Evolutionary conservation across 2,797 vertebrate genomes (phyloP), one percentile per base, ranked within the genome.

Genomic region (Staurois parvus): DNA sequence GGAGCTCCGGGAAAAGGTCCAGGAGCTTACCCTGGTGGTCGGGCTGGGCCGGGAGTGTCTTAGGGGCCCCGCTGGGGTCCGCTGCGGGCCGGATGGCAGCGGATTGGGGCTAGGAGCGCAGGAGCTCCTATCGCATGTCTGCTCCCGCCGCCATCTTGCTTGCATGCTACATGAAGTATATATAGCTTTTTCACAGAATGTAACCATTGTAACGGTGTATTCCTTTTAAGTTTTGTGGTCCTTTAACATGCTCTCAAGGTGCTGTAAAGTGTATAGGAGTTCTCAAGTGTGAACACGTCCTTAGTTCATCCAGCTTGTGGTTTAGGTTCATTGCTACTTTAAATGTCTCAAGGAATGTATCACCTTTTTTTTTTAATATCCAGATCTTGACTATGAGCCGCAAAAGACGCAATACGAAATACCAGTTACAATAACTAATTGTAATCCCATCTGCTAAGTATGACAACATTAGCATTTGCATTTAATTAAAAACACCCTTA

Each of bases 381-480:
- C 62, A 96, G 92, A 95, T 94, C 94, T 94, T 94, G 94, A 94
- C 95, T 94, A 95, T 94, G 94, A 96, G 96, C 96, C 95, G 94
- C 96, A 95, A 97, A 93, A 96, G 96, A 96, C 95, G 96, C 96
- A 96, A 96, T 96, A 96, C 96, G 98, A 98, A 97, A 97, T 96
- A 96, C 96, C 95, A 97, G 96, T 98, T 98, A 97, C 96, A 98
- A 97, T 98, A 98, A 98, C 97, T 97, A 96, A 98, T 98, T 98
- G 97, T 96, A 98, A 97, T 97, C 97, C 97, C 96, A 98, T 99
- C 97, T 98, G 97, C 98, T 98, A 97, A 97, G 96, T 97, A 98
- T 97, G 97, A 98, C 98, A 96, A 97, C 97, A 99, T 99, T 99
- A 97, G 97, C 97, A 98, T 99, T 98, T 96, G 96, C 97, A 96